Percentiles rank a stretch among this genome's conserved stretches.
phyloP scores from a whole-genome alignment of 2,888 invertebrate genomes.

The Rhamnusium bicolor region DNA sequence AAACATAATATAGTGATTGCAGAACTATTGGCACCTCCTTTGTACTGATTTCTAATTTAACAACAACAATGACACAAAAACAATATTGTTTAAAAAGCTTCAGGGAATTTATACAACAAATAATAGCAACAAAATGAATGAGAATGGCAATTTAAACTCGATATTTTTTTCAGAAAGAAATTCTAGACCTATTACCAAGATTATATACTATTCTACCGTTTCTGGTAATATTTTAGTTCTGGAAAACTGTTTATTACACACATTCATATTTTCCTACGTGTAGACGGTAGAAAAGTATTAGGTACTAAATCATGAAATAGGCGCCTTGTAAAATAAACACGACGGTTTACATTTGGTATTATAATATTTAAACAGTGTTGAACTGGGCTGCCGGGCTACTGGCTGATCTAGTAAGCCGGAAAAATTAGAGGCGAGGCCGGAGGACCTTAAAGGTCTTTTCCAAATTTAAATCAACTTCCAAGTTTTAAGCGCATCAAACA shows the following conservation, averaged over 20 bases:
- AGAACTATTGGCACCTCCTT: too few relatives aligned
- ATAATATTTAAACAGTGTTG: too few relatives aligned
- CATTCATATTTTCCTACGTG: neutral
- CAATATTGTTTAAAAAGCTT: neutral
- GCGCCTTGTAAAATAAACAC: neutral
- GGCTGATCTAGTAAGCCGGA: neutral
- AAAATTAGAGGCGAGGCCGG: too few relatives aligned
- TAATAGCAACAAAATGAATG: neutral
- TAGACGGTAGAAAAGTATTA: neutral
- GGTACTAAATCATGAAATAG: neutral
- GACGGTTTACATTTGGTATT: neutral
- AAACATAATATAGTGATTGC: too few relatives aligned
- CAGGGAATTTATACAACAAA: neutral
- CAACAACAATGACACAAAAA: too few relatives aligned
- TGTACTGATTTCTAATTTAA: too few relatives aligned
- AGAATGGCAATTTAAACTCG: neutral
- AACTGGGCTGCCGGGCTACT: too few relatives aligned
- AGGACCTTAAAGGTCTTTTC: too few relatives aligned
- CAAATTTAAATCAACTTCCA: too few relatives aligned
- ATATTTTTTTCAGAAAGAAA: neutral
- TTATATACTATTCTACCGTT: neutral
- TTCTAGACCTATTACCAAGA: neutral
- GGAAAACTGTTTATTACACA: neutral
- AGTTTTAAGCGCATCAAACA: too few relatives aligned
- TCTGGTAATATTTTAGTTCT: neutral